phyloP scores from a whole-genome alignment of 2,113 vertebrate species.

The Mixornis gularis region DNA sequence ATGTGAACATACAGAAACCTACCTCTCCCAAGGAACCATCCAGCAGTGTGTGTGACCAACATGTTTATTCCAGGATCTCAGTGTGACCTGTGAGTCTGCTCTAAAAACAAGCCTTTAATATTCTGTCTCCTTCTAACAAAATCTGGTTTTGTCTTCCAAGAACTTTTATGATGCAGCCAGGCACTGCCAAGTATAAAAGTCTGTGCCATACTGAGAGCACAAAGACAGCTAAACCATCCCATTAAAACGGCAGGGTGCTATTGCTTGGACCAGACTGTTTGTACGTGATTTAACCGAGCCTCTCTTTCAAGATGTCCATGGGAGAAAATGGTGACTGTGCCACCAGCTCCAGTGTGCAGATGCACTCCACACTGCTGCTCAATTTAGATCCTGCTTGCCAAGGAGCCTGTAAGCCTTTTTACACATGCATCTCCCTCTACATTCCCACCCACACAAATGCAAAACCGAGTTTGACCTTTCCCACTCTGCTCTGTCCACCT shows the following conservation, averaged over 20 bases:
- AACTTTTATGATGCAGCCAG: background rate
- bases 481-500: background rate
- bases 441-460: slow-evolving; percentile 32
- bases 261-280: background rate
- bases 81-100: background rate
- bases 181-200: background rate
- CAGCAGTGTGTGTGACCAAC: background rate
- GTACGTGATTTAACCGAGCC: background rate
- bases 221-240: background rate
- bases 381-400: slow-evolving; percentile 1
- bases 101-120: background rate
- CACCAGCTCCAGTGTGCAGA: background rate
- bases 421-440: background rate
- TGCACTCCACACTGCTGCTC: background rate
- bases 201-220: background rate
- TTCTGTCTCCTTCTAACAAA: background rate
- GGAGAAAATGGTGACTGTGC: background rate
- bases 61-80: background rate
- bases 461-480: background rate
- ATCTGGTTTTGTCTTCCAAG: background rate
- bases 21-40: background rate
- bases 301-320: background rate
- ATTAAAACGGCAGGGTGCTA: background rate
- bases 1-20: background rate
- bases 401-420: background rate